These are phyloP conservation scores for Sardina pilchardus DNA, from an alignment of 2,113 vertebrate species.

Conservation along the genomic window DNA sequence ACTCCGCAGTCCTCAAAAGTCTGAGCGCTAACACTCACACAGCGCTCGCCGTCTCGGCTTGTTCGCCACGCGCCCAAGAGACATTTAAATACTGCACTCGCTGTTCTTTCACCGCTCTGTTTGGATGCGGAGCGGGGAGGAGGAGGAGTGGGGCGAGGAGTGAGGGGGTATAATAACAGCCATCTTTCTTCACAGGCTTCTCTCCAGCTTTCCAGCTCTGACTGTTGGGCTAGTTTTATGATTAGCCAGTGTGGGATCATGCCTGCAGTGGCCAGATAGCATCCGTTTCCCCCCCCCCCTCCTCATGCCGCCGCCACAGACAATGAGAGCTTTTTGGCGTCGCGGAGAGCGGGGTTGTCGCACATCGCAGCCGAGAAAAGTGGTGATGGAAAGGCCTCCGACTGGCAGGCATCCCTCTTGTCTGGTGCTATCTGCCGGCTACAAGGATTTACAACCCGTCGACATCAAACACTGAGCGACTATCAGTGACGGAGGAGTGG, in stretches of 20 bases:
- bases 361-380: background rate
- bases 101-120: background rate
- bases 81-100: background rate
- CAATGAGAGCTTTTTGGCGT: background rate
- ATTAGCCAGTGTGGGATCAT: conserved; percentile 50
- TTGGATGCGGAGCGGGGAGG: too few species aligned
- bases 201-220: background rate
- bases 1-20: background rate
- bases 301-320: conserved; percentile 22
- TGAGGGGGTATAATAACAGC: background rate
- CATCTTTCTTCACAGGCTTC: background rate
- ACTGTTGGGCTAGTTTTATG: background rate
- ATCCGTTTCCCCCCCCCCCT: conserved; percentile 39
- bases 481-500: conserved; percentile 33
- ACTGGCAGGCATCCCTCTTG: conserved; percentile 37
- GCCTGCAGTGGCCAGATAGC: conserved; percentile 57
- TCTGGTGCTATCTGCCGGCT: conserved; percentile 32
- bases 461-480: conserved; percentile 40
- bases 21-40: background rate
- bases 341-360: background rate
- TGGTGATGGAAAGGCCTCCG: conserved; percentile 22
- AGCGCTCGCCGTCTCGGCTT: background rate
- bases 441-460: conserved; percentile 45
- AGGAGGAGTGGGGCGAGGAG: too few species aligned
- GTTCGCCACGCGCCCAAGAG: background rate